Evolutionary conservation across 2,113 vertebrate genomes (phyloP), one percentile per base, ranked within the genome.

Genomic region (Sinocyclocheilus anophthalmus): DNA sequence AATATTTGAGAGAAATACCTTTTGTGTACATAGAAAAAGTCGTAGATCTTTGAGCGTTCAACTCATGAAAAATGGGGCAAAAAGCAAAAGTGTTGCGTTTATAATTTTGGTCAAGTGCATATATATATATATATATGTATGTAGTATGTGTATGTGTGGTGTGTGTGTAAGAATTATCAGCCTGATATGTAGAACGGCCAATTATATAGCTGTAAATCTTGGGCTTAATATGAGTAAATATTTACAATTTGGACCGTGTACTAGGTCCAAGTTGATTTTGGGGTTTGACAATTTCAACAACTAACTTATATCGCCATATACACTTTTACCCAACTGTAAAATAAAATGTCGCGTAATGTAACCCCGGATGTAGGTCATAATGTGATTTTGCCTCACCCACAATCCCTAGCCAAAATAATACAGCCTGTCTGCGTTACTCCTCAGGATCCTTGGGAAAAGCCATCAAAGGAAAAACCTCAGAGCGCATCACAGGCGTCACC

Each of bases 321-420:
- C 20, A 42, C 18, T 5, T 72, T 39, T 72, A n/a, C n/a, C n/a
- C n/a, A n/a, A 39, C 18, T 22, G 69, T 5, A 5, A 39, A 22
- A 22, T 39, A 72, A 72, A 22, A 11, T 42, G 69, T 48, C 14
- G 0, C n/a, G 0, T 45, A 45, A 42, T 73, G 39, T 73, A n/a
- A n/a, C n/a, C n/a, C 5, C 13, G 1, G n/a, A 42, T 73, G 22
- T 72, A 24, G 42, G 39, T 76, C 72, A 76, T 48, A 3, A n/a
- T 20, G 57, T 59, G 4, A 76, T 84, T 76, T 85, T 57, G 85
- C n/a, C 81, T 78, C 9, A 78, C 16, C 45, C 14, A 78, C 14
- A 16, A 53, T 78, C 45, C 87, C 70, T 89, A 93, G 93, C 89
- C 93, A 93, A 92, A n/a, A n/a, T n/a, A 95, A 94, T 91, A 94